phyloP scores from a whole-genome alignment of 2,113 vertebrate genomes.

The Hymenochirus boettgeri region DNA sequence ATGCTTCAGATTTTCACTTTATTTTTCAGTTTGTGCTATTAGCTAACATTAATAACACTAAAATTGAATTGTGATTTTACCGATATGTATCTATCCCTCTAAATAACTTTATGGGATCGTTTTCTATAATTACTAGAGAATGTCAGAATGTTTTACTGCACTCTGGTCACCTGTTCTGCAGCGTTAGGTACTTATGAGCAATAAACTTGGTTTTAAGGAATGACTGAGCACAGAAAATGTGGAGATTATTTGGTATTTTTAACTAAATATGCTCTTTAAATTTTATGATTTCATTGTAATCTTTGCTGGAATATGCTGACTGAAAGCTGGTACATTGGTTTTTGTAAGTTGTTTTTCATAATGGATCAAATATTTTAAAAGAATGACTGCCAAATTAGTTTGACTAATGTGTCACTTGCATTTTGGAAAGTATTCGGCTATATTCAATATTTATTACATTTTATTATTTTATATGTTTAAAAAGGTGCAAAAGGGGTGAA shows the following conservation, averaged over 20 bases:
- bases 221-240: constrained; percentile 23
- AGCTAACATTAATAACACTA: constrained; percentile 2
- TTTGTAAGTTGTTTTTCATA: too few species aligned
- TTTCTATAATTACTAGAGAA: constrained; percentile 21
- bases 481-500: too few species aligned
- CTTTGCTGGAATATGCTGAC: not conserved
- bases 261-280: not conserved
- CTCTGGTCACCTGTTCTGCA: constrained; percentile 20
- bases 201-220: constrained; percentile 28
- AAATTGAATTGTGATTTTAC: constrained; percentile 11
- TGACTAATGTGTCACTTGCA: too few species aligned
- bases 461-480: too few species aligned
- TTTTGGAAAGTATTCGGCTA: too few species aligned
- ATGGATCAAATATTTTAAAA: too few species aligned
- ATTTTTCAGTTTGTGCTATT: not conserved
- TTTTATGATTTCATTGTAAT: not conserved
- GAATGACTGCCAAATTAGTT: too few species aligned
- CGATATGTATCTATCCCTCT: constrained; percentile 19
- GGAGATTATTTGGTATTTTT: not conserved
- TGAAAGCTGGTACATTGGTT: too few species aligned
- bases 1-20: not conserved
- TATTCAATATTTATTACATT: too few species aligned
- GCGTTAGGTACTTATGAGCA: constrained; percentile 20
- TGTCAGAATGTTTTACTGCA: constrained; percentile 23
- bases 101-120: constrained; percentile 2